A percentile compares a stretch with the other conserved stretches of the same genome.
These are phyloP conservation scores for Cinclus mexicanus DNA, from an alignment of 2,113 vertebrate species.

Conservation along the genomic window DNA sequence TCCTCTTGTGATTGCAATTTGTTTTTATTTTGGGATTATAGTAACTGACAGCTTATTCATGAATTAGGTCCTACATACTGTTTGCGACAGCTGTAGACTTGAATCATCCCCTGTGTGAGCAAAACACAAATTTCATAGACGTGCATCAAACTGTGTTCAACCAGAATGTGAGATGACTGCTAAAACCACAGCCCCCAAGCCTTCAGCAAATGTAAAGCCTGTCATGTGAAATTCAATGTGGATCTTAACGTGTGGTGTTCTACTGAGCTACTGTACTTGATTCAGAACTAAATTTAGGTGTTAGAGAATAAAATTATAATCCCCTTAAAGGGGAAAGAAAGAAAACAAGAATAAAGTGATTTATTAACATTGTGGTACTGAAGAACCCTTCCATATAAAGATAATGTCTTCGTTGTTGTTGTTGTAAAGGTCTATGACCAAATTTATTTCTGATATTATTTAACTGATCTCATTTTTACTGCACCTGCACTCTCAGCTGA, in stretches of 20 bases:
- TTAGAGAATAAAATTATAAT: background rate
- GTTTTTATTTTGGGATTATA: constrained; percentile 8
- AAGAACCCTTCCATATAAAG: background rate
- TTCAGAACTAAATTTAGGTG: background rate
- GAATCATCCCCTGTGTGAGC: constrained; percentile 46
- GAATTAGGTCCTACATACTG: constrained; percentile 37
- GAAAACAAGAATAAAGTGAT: background rate
- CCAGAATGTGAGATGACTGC: constrained; percentile 49
- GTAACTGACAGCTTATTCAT: constrained; percentile 48
- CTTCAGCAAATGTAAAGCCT: constrained; percentile 1
- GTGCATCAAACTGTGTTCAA: constrained; percentile 52
- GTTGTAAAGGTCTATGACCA: background rate
- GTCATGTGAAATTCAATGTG: constrained; percentile 26
- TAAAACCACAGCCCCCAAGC: constrained; percentile 44
- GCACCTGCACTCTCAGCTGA: background rate
- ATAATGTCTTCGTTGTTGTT: background rate
- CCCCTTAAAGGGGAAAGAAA: background rate
- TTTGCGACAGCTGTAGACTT: constrained; percentile 69
- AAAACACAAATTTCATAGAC: constrained; percentile 68
- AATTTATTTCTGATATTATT: background rate
- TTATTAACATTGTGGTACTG: background rate
- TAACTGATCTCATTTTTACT: background rate
- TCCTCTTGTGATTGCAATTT: constrained; percentile 12
- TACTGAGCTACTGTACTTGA: background rate
- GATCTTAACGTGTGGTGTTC: background rate